Evolutionary conservation across 2,888 invertebrate species (phyloP).

Genomic region (Leptura quadrifasciata): DNA sequence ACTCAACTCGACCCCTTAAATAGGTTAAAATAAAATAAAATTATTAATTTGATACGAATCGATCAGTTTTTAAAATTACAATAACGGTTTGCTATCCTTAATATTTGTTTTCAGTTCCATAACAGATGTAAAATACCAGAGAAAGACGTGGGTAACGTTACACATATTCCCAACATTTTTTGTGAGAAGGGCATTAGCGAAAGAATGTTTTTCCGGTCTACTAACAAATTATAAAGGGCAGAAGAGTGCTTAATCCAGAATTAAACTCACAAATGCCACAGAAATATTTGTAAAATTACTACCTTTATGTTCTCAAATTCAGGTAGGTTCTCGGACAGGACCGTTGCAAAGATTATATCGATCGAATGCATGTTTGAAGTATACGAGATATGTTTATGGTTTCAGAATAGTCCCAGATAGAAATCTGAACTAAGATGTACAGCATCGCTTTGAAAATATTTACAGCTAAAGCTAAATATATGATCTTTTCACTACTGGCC

Average conservation of each 20-base stretch:
- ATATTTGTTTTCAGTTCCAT: not conserved
- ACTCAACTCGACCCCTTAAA: too few species aligned
- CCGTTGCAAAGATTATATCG: conserved; percentile 37
- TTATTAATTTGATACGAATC: too few species aligned
- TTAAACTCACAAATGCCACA: conserved; percentile 56
- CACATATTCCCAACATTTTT: conserved; percentile 35
- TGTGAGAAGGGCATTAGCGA: conserved; percentile 46
- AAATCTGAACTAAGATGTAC: too few species aligned
- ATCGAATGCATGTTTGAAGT: too few species aligned
- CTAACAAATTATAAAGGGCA: conserved; percentile 53
- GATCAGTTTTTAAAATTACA: too few species aligned
- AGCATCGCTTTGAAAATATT: too few species aligned
- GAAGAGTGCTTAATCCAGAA: conserved; percentile 43
- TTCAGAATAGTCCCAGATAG: too few species aligned
- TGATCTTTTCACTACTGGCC: too few species aligned
- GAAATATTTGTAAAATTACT: conserved; percentile 64
- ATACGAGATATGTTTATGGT: too few species aligned
- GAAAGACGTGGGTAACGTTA: not conserved
- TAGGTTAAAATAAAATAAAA: too few species aligned
- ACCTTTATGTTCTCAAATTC: conserved; percentile 46
- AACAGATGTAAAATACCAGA: conserved; percentile 21
- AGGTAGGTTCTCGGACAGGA: conserved; percentile 51
- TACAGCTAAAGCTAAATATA: too few species aligned
- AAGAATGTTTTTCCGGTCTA: conserved; percentile 54
- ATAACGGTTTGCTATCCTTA: too few species aligned